Conservation (phyloP, 2,888 invertebrate genomes). For the Synergus japonicus region DNA sequence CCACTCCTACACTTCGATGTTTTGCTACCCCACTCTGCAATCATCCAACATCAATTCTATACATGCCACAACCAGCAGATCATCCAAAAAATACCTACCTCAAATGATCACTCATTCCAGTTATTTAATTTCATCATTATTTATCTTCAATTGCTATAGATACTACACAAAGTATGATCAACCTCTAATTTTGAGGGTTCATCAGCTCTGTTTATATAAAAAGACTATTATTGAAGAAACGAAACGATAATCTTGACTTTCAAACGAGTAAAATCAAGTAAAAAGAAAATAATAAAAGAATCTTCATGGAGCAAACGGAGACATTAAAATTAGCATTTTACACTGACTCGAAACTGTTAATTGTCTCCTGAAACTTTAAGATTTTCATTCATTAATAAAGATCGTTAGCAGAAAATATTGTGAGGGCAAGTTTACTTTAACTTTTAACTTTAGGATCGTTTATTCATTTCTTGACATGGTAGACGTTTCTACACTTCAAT, state of each 20-base stretch:
- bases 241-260: not conserved
- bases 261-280: not conserved
- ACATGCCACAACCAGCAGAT: not conserved
- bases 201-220: too few species aligned
- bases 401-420: not conserved
- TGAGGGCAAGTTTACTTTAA: not conserved
- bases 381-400: constrained; percentile 8
- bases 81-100: not conserved
- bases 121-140: not conserved
- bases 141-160: not conserved
- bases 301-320: not conserved
- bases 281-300: not conserved
- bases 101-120: not conserved
- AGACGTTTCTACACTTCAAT: not conserved
- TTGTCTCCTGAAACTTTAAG: not conserved
- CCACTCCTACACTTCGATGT: constrained; percentile 23
- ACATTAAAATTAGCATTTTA: not conserved
- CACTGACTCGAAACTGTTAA: not conserved
- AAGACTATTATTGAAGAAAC: not conserved
- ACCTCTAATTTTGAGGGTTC: too few species aligned
- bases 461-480: not conserved
- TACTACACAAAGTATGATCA: too few species aligned
- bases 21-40: constrained; percentile 27
- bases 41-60: constrained; percentile 1
- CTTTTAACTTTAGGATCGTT: not conserved